A percentile compares a stretch with the other conserved stretches of the same genome.
Conservation (phyloP, 2,797 vertebrate genomes). For the Notoglanidium macrostoma region DNA sequence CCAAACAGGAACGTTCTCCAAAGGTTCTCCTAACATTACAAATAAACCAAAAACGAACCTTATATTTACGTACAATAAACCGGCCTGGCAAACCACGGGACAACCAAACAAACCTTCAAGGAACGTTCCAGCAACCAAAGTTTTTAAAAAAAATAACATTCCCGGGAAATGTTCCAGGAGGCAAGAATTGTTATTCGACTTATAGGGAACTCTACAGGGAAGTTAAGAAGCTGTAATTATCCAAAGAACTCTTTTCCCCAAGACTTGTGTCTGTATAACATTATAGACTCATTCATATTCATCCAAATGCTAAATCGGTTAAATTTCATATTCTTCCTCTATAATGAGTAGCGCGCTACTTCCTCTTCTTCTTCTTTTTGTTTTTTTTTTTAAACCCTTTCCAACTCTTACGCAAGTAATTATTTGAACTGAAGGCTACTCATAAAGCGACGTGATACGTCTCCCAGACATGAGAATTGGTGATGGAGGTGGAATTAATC, state of each 20-base stretch:
- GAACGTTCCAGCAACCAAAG: too few species aligned
- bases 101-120: too few species aligned
- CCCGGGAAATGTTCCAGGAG: too few species aligned
- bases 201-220: not conserved
- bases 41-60: too few species aligned
- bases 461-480: too few species aligned
- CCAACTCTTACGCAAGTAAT: not conserved
- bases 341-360: not conserved
- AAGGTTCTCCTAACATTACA: too few species aligned
- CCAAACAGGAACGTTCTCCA: too few species aligned
- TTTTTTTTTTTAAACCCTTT: not conserved
- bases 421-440: not conserved
- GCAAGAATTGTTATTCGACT: not conserved
- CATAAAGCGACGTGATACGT: too few species aligned
- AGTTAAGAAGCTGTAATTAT: not conserved
- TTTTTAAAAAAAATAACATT: too few species aligned
- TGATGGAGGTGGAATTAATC: too few species aligned
- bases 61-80: too few species aligned
- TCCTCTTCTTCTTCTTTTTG: not conserved
- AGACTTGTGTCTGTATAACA: constrained; percentile 1
- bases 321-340: not conserved
- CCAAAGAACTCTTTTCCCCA: not conserved
- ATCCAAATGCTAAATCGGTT: constrained; percentile 11
- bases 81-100: too few species aligned
- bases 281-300: constrained; percentile 18